Conservation (phyloP, 1,140 invertebrate species). For the Drosophila trapezifrons region DNA sequence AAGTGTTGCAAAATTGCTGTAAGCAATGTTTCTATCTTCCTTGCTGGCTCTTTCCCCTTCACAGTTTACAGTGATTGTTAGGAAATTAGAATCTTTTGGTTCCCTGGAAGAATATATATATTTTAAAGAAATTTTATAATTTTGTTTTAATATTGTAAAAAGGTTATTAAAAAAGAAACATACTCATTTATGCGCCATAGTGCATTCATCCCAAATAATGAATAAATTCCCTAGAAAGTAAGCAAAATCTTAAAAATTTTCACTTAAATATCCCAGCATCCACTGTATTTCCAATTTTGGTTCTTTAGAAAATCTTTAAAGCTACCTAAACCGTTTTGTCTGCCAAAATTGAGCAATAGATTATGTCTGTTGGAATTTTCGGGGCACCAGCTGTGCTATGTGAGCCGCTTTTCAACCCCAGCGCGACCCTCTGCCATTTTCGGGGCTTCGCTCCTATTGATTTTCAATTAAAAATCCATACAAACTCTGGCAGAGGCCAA, state of each 20-base stretch:
- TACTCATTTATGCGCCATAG: neutral
- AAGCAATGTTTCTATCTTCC: slow-evolving; percentile 47
- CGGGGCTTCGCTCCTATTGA: slow-evolving; percentile 63
- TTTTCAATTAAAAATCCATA: slow-evolving; percentile 82
- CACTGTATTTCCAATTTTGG: neutral
- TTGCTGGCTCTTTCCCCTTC: neutral
- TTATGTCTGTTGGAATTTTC: slow-evolving; percentile 41
- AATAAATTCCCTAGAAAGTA: too few relatives aligned
- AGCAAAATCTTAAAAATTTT: neutral
- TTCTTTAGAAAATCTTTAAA: slow-evolving; percentile 12
- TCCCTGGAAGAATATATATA: neutral
- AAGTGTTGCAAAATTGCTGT: slow-evolving; percentile 67
- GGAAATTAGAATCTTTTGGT: neutral
- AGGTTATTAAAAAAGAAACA: too few relatives aligned
- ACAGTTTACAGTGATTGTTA: slow-evolving; percentile 9
- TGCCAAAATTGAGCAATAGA: slow-evolving; percentile 50
- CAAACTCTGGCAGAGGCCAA: slow-evolving; percentile 62
- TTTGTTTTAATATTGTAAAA: neutral
- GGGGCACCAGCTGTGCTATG: slow-evolving; percentile 28
- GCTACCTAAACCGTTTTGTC: slow-evolving; percentile 7
- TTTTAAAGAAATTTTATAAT: neutral
- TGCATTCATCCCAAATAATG: neutral
- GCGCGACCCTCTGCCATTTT: neutral
- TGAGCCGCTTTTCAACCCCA: neutral
- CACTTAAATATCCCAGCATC: neutral